phyloP scores from a whole-genome alignment of 2,888 invertebrate genomes.

The Galeruca laticollis region DNA sequence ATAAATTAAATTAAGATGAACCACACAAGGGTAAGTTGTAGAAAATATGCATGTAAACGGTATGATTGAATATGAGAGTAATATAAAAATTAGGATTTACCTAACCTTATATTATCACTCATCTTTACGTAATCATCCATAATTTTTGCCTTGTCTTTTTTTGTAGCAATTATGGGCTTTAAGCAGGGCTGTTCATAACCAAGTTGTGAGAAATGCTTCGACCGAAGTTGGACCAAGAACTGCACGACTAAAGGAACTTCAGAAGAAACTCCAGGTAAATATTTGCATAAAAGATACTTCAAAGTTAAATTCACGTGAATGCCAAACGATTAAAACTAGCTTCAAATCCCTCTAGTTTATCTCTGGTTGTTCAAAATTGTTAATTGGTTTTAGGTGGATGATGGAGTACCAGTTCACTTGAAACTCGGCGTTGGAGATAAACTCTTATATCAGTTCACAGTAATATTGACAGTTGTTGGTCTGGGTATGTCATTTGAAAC shows the following conservation, averaged over 20 bases:
- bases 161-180: constrained; percentile 31
- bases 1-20: neutral
- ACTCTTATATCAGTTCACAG: constrained; percentile 66
- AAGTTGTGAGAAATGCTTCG: constrained; percentile 42
- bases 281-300: neutral
- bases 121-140: constrained; percentile 22
- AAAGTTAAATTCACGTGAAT: neutral
- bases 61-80: neutral
- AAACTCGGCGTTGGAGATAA: constrained; percentile 72
- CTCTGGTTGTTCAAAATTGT: neutral
- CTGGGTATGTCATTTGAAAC: constrained; percentile 57
- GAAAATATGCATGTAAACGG: neutral
- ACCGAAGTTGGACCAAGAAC: constrained; percentile 38
- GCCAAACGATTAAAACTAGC: neutral
- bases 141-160: neutral
- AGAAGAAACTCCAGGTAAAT: constrained; percentile 52
- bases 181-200: constrained; percentile 40
- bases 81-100: neutral
- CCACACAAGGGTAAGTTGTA: neutral
- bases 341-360: neutral
- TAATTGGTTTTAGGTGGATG: constrained; percentile 67
- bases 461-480: constrained; percentile 61
- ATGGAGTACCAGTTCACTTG: constrained; percentile 72
- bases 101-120: neutral
- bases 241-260: constrained; percentile 44